Percentiles rank a stretch among this genome's conserved stretches.
phyloP scores from a whole-genome alignment of 2,113 vertebrate species.

The Pogonocichla stellata region DNA sequence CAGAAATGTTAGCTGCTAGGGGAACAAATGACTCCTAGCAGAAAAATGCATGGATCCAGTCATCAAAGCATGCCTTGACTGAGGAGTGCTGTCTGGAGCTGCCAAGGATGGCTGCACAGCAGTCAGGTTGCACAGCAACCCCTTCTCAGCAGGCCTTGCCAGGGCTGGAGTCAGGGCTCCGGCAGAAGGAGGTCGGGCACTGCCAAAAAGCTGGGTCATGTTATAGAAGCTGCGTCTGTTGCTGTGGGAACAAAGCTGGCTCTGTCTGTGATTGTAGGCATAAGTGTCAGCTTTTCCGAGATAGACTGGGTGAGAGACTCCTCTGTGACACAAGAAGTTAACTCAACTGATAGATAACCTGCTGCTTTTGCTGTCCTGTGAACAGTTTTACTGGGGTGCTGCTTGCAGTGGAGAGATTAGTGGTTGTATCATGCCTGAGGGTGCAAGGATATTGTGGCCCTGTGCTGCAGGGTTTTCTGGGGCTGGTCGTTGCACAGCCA shows the following conservation, averaged over 20 bases:
- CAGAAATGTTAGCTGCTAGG: slow-evolving; percentile 45
- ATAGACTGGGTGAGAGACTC: not conserved
- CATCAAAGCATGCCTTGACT: slow-evolving; percentile 7
- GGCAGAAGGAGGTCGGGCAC: not conserved
- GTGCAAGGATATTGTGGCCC: not conserved
- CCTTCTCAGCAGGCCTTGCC: not conserved
- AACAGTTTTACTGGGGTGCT: not conserved
- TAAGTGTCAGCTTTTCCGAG: not conserved
- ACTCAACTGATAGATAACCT: not conserved
- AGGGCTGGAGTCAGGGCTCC: not conserved
- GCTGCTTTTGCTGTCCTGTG: not conserved
- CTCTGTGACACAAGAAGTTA: not conserved
- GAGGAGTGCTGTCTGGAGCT: not conserved
- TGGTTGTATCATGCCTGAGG: not conserved
- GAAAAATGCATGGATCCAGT: not conserved
- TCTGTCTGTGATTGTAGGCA: not conserved
- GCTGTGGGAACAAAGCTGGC: not conserved
- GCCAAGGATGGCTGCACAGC: not conserved
- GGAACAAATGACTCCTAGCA: slow-evolving; percentile 3
- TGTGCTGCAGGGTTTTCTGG: not conserved
- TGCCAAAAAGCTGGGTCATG: not conserved
- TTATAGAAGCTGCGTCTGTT: not conserved
- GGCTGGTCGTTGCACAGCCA: not conserved
- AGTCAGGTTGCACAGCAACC: slow-evolving; percentile 17
- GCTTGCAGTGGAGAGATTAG: not conserved